Conservation (phyloP, 2,888 invertebrate genomes). For the Cantharis rufa region DNA sequence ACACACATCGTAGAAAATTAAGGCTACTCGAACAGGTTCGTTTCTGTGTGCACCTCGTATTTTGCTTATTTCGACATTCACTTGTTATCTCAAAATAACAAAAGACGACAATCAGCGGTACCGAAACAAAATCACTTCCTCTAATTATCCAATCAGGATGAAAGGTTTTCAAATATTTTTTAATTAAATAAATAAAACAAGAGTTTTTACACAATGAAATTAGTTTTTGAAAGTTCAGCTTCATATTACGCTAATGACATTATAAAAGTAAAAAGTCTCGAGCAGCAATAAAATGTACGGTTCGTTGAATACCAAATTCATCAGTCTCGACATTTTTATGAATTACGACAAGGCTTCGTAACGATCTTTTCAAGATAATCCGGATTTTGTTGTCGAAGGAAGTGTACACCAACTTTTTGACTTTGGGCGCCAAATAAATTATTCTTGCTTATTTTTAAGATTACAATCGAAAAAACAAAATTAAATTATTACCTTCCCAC, state of each 20-base stretch:
- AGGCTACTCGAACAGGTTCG: slow-evolving; percentile 89
- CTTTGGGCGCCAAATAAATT: background rate
- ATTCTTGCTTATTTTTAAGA: background rate
- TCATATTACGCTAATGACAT: background rate
- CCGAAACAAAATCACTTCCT: background rate
- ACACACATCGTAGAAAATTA: slow-evolving; percentile 87
- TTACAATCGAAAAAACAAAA: background rate
- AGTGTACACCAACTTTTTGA: background rate
- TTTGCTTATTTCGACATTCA: background rate
- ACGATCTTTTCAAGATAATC: background rate
- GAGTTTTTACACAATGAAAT: background rate
- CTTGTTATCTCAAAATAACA: background rate
- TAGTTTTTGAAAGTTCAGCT: background rate
- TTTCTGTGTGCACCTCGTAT: slow-evolving; percentile 2
- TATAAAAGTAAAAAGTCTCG: background rate
- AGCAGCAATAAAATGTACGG: background rate
- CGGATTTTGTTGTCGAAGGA: background rate
- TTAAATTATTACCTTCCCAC: background rate
- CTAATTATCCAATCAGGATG: background rate
- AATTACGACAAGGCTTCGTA: background rate
- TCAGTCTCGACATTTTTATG: slow-evolving; percentile 11
- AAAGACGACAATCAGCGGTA: background rate
- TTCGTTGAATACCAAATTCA: slow-evolving; percentile 3
- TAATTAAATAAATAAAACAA: background rate
- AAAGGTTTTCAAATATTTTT: background rate